Evolutionary conservation across 92 coral and sea anemone genomes (phyloP), one percentile per base, ranked within the genome.

Genomic region (Bergia sp.): DNA sequence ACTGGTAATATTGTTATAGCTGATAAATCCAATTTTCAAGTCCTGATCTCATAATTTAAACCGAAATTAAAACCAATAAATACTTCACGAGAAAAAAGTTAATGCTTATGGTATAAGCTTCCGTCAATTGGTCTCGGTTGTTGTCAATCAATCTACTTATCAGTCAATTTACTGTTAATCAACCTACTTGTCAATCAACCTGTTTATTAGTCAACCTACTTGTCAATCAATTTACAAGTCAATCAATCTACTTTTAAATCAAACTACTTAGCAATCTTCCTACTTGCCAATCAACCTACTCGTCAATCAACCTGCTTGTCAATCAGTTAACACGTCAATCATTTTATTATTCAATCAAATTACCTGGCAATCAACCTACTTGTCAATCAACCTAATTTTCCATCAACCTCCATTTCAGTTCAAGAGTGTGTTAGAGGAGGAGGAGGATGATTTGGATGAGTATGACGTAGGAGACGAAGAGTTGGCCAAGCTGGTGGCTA

Each of bases 391-490:
- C 57, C 57, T 3, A 29, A 1, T 11, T 42, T 21, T 66, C 49
- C 6, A 84, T 67, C 43, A 66, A 57, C 81, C 50, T 45, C 45
- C 40, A 37, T 76, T 57, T 20, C 75, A 95, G 98, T 95, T 95
- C 89, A 95, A 95, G 82, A 92, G 94, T 71, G 96, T 92, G 11
- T 89, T 91, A 7, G 96, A 95, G 74, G 98, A 95, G 73, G 97
- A 94, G 85, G 96, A 92, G 80, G 99, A 96, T 77, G 97, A 92
- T 77, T 90, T 94, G 80, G 99, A 96, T 55, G 99, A 96, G 65
- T 96, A 95, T 86, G 99, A 95, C 89, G 92, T 96, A 39, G 94
- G 92, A 36, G 93, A 96, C 88, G 95, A 94, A 88, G 99, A 96
- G 79, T 86, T 96, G 45, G 99, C 99, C 29, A 91, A 95, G 49